phyloP scores from a whole-genome alignment of 2,797 vertebrate species.

The Masticophis lateralis region DNA sequence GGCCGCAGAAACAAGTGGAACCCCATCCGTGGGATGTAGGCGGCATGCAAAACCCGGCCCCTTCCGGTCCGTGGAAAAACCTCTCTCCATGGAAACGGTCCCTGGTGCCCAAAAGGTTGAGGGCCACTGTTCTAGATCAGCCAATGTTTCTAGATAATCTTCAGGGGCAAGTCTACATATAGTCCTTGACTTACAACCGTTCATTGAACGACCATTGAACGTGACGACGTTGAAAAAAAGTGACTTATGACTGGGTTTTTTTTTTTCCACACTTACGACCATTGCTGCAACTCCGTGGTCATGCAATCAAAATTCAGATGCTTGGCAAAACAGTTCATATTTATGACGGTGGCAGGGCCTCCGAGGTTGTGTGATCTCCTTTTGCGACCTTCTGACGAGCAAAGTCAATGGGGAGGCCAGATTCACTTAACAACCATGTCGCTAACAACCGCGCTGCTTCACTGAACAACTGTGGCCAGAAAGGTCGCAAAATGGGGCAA shows the following conservation, averaged over 20 bases:
- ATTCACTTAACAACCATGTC: too few relatives aligned
- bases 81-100: too few relatives aligned
- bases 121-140: neutral
- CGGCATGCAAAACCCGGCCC: too few relatives aligned
- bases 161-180: neutral
- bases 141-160: neutral
- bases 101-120: too few relatives aligned
- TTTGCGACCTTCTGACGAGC: neutral
- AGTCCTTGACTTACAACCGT: neutral
- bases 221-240: neutral
- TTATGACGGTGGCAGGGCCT: neutral
- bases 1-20: too few relatives aligned
- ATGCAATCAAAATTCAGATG: neutral
- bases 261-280: neutral
- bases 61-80: too few relatives aligned
- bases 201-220: neutral
- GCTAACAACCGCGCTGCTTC: too few relatives aligned
- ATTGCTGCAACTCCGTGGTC: neutral
- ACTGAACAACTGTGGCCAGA: too few relatives aligned
- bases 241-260: neutral
- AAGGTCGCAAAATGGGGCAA: too few relatives aligned
- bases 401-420: too few relatives aligned
- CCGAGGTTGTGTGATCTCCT: neutral
- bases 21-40: too few relatives aligned
- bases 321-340: neutral